These are phyloP conservation scores for Ptychochromis oligacanthus DNA, from an alignment of 2,113 vertebrate species.

Conservation along the genomic window DNA sequence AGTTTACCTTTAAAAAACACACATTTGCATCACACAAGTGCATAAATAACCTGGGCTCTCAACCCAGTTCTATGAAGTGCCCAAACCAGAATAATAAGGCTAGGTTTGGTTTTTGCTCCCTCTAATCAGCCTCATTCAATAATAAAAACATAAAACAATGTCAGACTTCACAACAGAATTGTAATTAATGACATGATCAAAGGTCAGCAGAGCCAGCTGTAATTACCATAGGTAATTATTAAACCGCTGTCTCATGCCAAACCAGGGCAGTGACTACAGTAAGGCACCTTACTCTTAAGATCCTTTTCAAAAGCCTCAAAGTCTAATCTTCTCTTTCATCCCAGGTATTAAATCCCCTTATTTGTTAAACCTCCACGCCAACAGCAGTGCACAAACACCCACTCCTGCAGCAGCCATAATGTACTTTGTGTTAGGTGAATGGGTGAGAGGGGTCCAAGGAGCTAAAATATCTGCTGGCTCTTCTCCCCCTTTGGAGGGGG, in stretches of 20 bases:
- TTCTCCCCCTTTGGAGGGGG: neutral
- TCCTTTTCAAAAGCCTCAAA: slow-evolving; percentile 22
- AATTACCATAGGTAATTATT: slow-evolving; percentile 49
- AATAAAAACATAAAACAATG: neutral
- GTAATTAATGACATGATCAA: slow-evolving; percentile 41
- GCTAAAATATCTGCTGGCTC: neutral
- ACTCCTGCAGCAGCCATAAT: slow-evolving; percentile 67
- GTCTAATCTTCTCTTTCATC: slow-evolving; percentile 31
- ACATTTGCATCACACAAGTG: neutral
- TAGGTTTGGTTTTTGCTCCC: slow-evolving; percentile 12
- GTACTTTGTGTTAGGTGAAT: slow-evolving; percentile 40
- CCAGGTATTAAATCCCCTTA: slow-evolving; percentile 43
- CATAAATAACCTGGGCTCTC: slow-evolving; percentile 40
- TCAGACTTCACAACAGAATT: slow-evolving; percentile 9
- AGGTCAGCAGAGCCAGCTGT: slow-evolving; percentile 37
- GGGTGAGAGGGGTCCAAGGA: neutral
- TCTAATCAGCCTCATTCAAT: neutral
- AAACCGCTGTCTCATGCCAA: slow-evolving; percentile 34
- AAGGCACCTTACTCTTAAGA: slow-evolving; percentile 48
- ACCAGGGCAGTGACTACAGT: slow-evolving; percentile 26
- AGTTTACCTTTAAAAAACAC: neutral
- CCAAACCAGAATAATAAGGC: neutral
- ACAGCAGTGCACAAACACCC: slow-evolving; percentile 56
- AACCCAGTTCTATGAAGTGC: neutral
- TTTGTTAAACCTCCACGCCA: slow-evolving; percentile 71